Evolutionary conservation across 2,113 vertebrate species (phyloP).

Genomic region (Eublepharis macularius): DNA sequence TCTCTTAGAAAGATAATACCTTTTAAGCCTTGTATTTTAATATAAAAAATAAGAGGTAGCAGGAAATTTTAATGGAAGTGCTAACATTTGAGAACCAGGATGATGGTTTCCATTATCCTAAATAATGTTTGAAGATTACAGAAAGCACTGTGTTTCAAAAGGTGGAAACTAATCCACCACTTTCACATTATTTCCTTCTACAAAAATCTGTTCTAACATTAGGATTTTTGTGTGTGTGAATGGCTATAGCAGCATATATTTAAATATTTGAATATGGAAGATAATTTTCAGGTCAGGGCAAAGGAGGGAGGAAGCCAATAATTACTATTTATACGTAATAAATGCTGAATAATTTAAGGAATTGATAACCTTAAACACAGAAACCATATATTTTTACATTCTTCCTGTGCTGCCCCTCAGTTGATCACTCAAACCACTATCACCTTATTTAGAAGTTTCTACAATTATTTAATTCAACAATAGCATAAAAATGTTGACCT

Average conservation of each 20-base stretch:
- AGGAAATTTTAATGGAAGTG: slow-evolving; percentile 86
- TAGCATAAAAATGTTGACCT: slow-evolving; percentile 51
- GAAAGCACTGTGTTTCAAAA: slow-evolving; percentile 86
- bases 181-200: slow-evolving; percentile 80
- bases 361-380: slow-evolving; percentile 70
- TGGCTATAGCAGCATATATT: slow-evolving; percentile 66
- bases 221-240: slow-evolving; percentile 62
- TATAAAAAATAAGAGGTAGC: slow-evolving; percentile 93
- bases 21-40: slow-evolving; percentile 94
- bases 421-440: slow-evolving; percentile 49
- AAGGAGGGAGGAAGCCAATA: slow-evolving; percentile 71
- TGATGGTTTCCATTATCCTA: slow-evolving; percentile 88
- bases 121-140: slow-evolving; percentile 89
- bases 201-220: slow-evolving; percentile 79
- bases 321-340: slow-evolving; percentile 78
- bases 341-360: slow-evolving; percentile 74
- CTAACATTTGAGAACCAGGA: slow-evolving; percentile 82
- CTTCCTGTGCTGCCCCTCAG: slow-evolving; percentile 52
- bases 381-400: slow-evolving; percentile 73
- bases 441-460: slow-evolving; percentile 63
- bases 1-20: slow-evolving; percentile 90
- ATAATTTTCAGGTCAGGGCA: slow-evolving; percentile 68
- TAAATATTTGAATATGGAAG: slow-evolving; percentile 81
- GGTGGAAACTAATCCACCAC: slow-evolving; percentile 82
- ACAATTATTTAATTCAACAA: slow-evolving; percentile 71